These are phyloP conservation scores for Danio albolineatus DNA, from an alignment of 2,797 vertebrate species.

Conservation along the genomic window DNA sequence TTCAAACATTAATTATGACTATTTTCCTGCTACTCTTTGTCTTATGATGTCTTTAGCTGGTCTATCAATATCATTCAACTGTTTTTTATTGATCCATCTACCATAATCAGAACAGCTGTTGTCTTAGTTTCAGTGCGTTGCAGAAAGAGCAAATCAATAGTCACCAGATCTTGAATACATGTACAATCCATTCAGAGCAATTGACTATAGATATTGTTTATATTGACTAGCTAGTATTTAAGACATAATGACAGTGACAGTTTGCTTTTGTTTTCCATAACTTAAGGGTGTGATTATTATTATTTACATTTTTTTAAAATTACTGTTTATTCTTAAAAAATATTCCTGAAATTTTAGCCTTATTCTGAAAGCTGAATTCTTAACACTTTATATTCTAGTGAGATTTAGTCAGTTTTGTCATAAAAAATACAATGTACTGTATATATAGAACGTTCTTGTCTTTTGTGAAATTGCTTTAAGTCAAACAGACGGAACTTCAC, in stretches of 20 bases:
- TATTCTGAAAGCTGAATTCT: no score
- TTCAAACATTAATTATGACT: no score
- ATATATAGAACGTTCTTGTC: no score
- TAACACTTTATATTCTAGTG: no score
- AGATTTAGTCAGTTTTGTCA: no score
- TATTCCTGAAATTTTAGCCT: no score
- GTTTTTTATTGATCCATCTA: background rate
- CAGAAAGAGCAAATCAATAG: conserved; percentile 14
- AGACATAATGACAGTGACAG: conserved; percentile 2
- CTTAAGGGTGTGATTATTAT: background rate
- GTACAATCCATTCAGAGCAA: background rate
- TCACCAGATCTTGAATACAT: background rate
- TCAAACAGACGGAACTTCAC: no score
- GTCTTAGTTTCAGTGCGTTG: conserved; percentile 10
- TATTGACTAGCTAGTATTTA: background rate
- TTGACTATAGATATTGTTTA: conserved; percentile 12
- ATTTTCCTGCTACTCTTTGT: background rate
- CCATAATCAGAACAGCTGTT: background rate
- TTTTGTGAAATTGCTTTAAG: no score
- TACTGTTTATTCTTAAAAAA: no score
- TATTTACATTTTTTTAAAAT: no score
- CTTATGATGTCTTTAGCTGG: background rate
- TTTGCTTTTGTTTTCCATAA: background rate
- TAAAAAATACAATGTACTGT: no score
- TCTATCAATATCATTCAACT: background rate